These are phyloP conservation scores for Chondrosia reniformis DNA, from an alignment of 37 sponge, comb jelly and placozoan genomes.

Conservation along the genomic window DNA sequence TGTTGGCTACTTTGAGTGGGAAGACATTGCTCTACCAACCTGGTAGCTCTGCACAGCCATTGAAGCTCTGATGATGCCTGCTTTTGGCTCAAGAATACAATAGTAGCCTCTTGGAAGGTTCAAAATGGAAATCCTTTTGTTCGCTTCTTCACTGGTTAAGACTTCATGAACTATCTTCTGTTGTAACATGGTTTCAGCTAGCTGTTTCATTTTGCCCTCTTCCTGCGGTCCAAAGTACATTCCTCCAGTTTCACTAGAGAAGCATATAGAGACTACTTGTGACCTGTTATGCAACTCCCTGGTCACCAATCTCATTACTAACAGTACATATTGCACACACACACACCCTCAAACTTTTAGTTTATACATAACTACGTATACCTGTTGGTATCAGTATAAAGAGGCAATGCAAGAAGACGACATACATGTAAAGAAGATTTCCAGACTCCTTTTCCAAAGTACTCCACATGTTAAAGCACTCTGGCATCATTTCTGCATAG, in stretches of 20 bases:
- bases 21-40: too few relatives aligned
- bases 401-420: background rate
- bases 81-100: slow-evolving; percentile 62
- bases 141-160: slow-evolving; percentile 17
- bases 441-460: slow-evolving; percentile 59
- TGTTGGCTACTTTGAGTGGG: too few relatives aligned
- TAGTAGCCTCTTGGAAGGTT: slow-evolving; percentile 45
- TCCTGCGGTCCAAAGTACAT: slow-evolving; percentile 47
- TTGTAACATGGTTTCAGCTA: background rate
- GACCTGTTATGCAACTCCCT: too few relatives aligned
- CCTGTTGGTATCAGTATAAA: slow-evolving; percentile 35
- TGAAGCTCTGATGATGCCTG: slow-evolving; percentile 47
- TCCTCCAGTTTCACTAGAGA: slow-evolving; percentile 49
- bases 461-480: slow-evolving; percentile 69
- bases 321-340: too few relatives aligned
- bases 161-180: slow-evolving; percentile 34
- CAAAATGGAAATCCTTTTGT: slow-evolving; percentile 37
- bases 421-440: slow-evolving; percentile 55
- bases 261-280: too few relatives aligned
- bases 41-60: slow-evolving; percentile 51
- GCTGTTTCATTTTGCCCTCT: background rate
- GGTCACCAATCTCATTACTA: too few relatives aligned
- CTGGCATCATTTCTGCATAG: slow-evolving; percentile 71
- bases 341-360: too few relatives aligned
- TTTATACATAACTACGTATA: too few relatives aligned